phyloP scores from a whole-genome alignment of 2,797 vertebrate species.

The Megaceryle alcyon region DNA sequence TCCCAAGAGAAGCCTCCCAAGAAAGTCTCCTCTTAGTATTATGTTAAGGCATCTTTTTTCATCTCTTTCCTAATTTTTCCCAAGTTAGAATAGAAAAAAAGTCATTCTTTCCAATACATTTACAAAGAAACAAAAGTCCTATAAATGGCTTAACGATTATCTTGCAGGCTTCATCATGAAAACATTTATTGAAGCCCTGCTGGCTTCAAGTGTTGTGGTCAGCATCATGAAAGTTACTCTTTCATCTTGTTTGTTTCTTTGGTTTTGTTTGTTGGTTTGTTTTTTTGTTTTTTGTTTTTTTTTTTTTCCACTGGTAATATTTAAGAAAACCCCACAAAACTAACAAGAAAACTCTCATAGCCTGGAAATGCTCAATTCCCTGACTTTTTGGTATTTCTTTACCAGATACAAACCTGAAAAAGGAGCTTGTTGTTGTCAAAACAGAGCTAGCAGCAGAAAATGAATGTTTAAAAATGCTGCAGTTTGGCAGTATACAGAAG shows the following conservation, averaged over 20 bases:
- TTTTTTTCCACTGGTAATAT: neutral
- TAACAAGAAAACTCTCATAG: neutral
- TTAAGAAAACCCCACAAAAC: neutral
- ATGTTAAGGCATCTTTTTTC: neutral
- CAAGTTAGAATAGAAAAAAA: neutral
- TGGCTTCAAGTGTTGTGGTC: neutral
- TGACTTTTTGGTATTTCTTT: neutral
- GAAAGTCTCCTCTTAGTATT: neutral
- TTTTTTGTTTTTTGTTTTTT: neutral
- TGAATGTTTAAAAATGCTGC: neutral
- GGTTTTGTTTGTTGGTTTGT: neutral
- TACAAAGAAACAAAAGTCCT: neutral
- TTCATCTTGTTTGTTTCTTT: no score
- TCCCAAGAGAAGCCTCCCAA: neutral
- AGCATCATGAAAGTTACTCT: neutral
- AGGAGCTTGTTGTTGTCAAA: neutral
- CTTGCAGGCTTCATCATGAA: neutral
- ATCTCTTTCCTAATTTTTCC: neutral
- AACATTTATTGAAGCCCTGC: slow-evolving; percentile 4
- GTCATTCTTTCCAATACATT: neutral
- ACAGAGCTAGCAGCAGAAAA: neutral
- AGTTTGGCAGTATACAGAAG: neutral
- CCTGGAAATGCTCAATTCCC: neutral
- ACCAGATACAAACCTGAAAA: neutral
- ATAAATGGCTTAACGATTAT: neutral